Base-by-base conservation (phyloP, 2,113 vertebrate genomes). In the Pleuronectes platessa region DNA sequence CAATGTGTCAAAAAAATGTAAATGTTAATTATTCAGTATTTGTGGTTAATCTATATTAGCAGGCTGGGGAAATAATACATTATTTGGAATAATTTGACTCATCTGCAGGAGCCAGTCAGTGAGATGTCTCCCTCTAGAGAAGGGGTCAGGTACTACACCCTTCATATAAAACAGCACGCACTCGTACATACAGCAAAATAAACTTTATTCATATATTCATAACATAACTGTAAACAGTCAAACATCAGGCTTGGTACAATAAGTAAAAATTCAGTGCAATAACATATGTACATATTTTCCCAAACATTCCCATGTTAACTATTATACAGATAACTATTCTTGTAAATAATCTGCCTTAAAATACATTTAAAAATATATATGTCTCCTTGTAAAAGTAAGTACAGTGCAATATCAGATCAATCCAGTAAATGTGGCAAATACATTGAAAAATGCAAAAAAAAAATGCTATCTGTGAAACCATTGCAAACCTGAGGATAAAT, bases 101-200 rank as follows among this genome's bases (percentile, higher is more conserved):
- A 0, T 54, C 26, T 7, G 11, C 8, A 71, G 9, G 4, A 78
- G 62, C 6, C 10, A 45, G 42, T 55, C 0, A 18, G 66, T 63
- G 10, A 77, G 35, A 37, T 73, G 84, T 70, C 76, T 84, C 85
- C 83, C 78, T 85, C 84, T 65, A 89, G 76, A 88, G 83, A 78
- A 81, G 61, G 42, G 18, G 27, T 49, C 5, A 55, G 56, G 78
- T 45, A 80, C 20, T 79, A 31, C 59, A 54, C 15, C 47, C 18
- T 59, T 10, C 67, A 1, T 68, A 21, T n/a, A 75, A 71, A 56
- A 64, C 24, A 68, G 12, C 21, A 45, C 31, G 9, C n/a, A 0
- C 27, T 18, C 14, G 18, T 24, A n/a, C 10, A 6, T 73, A 55
- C 35, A 20, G 45, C 15, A 85, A 90, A 87, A 87, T 83, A 87